Evolutionary conservation across 1,140 invertebrate species (phyloP), one percentile per base, ranked within the genome.

Genomic region (Hetaerina americana): DNA sequence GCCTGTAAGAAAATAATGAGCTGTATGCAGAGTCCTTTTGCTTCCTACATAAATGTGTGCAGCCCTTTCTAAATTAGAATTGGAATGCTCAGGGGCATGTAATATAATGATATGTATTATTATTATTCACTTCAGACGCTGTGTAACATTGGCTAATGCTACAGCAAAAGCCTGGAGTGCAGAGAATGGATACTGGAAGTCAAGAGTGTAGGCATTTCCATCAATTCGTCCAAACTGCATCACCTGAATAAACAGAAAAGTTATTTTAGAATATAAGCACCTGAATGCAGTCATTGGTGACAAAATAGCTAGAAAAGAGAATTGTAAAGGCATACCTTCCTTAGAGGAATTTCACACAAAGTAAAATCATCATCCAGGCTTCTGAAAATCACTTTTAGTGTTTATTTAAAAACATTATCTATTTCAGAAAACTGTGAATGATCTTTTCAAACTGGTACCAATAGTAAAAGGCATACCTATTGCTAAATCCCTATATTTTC

Each of bases 161-260:
- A 99, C 96, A 67, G 96, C 94, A 83, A 99, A 98, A 27, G 97
- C 97, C 85, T 99, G 97, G 68, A 98, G 86, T 72, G 96, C 95
- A 70, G 95, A 96, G 83, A 99, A 99, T 22, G 97, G 97, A 83
- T 98, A 97, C 81, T 98, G 96, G 83, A 99, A 99, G 83, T 99
- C 97, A 77, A 99, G 82, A 0, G 97, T 99, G 82, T 99, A 99
- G 18, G 96, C 96, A 82, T 98, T 98, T 74, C 93, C 94, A 83
- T 99, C 97, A 77, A 99, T 99, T 72, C 97, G 87, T 24, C 97
- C 97, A 84, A 99, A 99, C 83, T 99, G 97, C 95, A 99, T 98
- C 12, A 99, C 97, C 95, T 97, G 79, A 27, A 82, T 80, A 74
- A 74, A 74, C 73, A 72, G 28, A 76, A 40, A 69, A 72, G 40